A percentile compares a stretch with the other conserved stretches of the same genome.
These are phyloP conservation scores for Hydrolagus affinis DNA, from an alignment of 2,113 vertebrate genomes.

Conservation along the genomic window DNA sequence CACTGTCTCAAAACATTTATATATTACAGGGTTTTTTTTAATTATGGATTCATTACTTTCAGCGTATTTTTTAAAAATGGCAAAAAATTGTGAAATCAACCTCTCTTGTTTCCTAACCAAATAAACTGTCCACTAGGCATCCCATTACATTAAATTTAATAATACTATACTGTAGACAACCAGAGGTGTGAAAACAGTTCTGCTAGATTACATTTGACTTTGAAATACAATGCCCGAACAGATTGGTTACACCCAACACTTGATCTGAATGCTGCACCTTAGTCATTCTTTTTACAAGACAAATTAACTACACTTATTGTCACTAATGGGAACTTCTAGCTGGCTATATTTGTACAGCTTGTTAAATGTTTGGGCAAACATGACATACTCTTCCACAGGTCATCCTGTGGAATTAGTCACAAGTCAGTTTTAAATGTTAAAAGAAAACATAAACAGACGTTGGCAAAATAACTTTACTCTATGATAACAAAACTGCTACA, in stretches of 20 bases:
- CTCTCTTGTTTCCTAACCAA: background rate
- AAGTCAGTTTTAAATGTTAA: constrained; percentile 12
- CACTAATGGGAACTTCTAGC: background rate
- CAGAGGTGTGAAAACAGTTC: background rate
- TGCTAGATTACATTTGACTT: background rate
- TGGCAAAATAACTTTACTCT: background rate
- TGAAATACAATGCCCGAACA: background rate
- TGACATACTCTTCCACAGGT: background rate
- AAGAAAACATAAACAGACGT: background rate
- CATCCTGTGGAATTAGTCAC: background rate
- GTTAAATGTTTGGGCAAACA: constrained; percentile 17
- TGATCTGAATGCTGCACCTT: background rate
- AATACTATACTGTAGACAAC: background rate
- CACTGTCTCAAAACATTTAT: background rate
- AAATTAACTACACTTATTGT: background rate
- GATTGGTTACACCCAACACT: background rate
- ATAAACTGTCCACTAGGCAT: background rate
- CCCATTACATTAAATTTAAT: background rate
- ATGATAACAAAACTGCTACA: background rate
- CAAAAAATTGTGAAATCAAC: background rate
- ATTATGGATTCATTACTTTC: background rate
- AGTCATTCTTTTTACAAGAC: constrained; percentile 4
- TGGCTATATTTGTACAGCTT: background rate
- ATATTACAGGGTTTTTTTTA: background rate
- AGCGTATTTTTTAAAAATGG: background rate